phyloP scores from a whole-genome alignment of 2,888 invertebrate genomes.

The Neria commutata region DNA sequence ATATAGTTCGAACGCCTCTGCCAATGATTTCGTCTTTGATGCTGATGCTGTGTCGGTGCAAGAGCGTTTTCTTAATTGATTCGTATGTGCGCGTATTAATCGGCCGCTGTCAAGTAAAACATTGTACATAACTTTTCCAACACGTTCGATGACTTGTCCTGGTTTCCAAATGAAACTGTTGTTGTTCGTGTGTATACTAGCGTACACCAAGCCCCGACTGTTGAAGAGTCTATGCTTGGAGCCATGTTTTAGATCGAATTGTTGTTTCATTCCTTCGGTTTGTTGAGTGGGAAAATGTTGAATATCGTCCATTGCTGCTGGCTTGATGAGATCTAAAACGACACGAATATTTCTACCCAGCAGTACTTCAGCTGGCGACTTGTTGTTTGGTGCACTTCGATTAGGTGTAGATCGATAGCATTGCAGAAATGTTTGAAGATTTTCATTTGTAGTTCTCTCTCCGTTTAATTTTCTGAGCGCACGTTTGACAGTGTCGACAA shows the following conservation, averaged over 20 bases:
- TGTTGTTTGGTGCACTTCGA: slow-evolving; percentile 23
- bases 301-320: slow-evolving; percentile 4
- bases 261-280: slow-evolving; percentile 4
- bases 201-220: slow-evolving; percentile 12
- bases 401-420: slow-evolving; percentile 32
- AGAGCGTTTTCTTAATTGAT: slow-evolving; percentile 7
- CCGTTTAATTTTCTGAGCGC: slow-evolving; percentile 26
- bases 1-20: background rate
- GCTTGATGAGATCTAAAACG: slow-evolving; percentile 26
- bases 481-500: slow-evolving; percentile 34
- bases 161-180: slow-evolving; percentile 11
- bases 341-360: slow-evolving; percentile 29
- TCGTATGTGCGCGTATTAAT: slow-evolving; percentile 11
- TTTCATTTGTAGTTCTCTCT: slow-evolving; percentile 22
- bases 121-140: slow-evolving; percentile 21
- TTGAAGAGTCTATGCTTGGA: slow-evolving; percentile 6
- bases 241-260: slow-evolving; percentile 11
- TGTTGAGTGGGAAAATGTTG: background rate
- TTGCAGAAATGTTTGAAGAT: slow-evolving; percentile 30
- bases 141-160: slow-evolving; percentile 13
- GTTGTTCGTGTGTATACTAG: slow-evolving; percentile 2
- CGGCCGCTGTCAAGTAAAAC: slow-evolving; percentile 7
- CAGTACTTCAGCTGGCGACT: no score
- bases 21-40: background rate
- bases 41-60: background rate